Percentiles rank a stretch among this genome's conserved stretches.
These are phyloP conservation scores for Montifringilla adamsi DNA, from an alignment of 2,113 vertebrate species.

Conservation along the genomic window DNA sequence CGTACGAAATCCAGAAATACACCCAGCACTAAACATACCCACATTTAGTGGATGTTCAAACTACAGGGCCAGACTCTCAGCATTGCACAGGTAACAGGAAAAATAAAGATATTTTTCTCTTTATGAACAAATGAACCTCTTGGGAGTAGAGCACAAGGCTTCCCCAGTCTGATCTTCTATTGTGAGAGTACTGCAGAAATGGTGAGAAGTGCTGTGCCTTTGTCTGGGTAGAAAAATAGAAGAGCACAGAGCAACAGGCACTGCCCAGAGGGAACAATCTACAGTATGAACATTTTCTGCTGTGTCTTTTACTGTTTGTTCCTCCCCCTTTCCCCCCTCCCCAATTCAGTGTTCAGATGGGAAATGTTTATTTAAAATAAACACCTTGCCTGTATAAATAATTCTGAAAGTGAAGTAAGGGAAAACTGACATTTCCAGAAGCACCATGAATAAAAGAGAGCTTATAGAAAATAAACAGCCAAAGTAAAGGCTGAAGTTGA, in stretches of 20 bases:
- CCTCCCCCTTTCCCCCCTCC: accelerated
- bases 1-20: not conserved
- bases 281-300: not conserved
- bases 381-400: not conserved
- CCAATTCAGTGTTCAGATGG: not conserved
- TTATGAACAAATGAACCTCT: not conserved
- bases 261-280: not conserved
- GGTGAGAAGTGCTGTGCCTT: not conserved
- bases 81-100: not conserved
- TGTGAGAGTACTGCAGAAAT: not conserved
- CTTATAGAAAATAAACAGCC: not conserved
- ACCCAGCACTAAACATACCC: not conserved
- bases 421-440: not conserved
- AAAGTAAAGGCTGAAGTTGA: not conserved
- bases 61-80: not conserved
- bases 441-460: not conserved
- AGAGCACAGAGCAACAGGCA: not conserved
- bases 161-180: not conserved
- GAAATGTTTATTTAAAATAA: not conserved
- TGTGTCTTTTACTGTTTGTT: not conserved
- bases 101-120: not conserved
- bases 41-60: not conserved
- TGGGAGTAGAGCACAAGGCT: accelerated
- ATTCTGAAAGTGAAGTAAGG: not conserved
- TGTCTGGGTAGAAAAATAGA: not conserved